Evolutionary conservation across 2,797 vertebrate genomes (phyloP).

Genomic region (Coilia nasus): DNA sequence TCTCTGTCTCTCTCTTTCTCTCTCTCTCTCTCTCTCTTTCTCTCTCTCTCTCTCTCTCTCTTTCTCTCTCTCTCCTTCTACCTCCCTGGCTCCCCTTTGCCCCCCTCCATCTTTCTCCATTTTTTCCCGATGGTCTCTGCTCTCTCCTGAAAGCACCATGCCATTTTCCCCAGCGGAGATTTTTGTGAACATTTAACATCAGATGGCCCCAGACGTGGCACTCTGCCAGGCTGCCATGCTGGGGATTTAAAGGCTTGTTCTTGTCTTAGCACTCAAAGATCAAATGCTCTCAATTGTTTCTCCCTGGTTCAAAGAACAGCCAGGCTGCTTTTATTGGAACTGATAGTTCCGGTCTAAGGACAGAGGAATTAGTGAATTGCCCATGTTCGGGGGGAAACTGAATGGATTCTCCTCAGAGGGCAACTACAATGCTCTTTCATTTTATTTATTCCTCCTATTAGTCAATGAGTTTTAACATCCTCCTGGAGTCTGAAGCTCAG

Average conservation of each 20-base stretch:
- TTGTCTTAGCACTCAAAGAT: slow-evolving; percentile 45
- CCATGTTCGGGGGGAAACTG: slow-evolving; percentile 5
- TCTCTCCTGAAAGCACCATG: not conserved
- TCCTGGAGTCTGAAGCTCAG: not conserved
- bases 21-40: too few relatives aligned
- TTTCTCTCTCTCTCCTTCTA: too few relatives aligned
- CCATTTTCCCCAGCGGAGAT: not conserved
- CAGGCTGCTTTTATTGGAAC: slow-evolving; percentile 29
- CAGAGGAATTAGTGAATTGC: slow-evolving; percentile 22
- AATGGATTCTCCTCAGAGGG: slow-evolving; percentile 10
- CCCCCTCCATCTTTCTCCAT: too few relatives aligned
- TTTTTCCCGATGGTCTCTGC: not conserved
- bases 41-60: too few relatives aligned
- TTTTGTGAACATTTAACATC: slow-evolving; percentile 3
- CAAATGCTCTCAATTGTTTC: slow-evolving; percentile 46
- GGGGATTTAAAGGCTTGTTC: slow-evolving; percentile 32
- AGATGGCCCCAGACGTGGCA: not conserved
- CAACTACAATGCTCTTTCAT: not conserved
- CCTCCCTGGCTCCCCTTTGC: too few relatives aligned
- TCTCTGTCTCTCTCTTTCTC: not conserved
- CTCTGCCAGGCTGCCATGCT: slow-evolving; percentile 5
- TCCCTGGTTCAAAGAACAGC: not conserved
- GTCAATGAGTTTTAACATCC: not conserved
- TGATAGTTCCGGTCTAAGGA: slow-evolving; percentile 31
- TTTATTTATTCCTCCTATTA: slow-evolving; percentile 27